Conservation (phyloP, 2,888 invertebrate species). For the Tholera decimalis region DNA sequence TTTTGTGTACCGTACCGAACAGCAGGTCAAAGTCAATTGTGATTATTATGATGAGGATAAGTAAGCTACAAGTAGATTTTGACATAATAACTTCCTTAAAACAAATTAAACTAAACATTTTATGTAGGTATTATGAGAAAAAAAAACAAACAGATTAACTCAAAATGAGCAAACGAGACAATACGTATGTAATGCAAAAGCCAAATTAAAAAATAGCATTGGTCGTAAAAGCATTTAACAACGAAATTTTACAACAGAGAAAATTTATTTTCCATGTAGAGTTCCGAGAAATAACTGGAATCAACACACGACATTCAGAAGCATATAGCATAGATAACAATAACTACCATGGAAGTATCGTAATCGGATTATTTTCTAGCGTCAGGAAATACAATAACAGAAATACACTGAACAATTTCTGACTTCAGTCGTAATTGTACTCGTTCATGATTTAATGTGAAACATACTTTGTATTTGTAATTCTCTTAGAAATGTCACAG, state of each 20-base stretch:
- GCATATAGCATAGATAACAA: constrained; percentile 28
- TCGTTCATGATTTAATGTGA: constrained; percentile 44
- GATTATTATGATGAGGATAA: constrained; percentile 37
- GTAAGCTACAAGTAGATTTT: constrained; percentile 20
- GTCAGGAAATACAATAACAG: constrained; percentile 52
- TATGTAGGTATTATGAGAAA: background rate
- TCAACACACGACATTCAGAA: constrained; percentile 12
- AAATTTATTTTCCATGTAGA: constrained; percentile 2
- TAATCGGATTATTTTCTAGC: constrained; percentile 52
- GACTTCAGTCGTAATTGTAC: constrained; percentile 36
- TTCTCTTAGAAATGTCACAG: constrained; percentile 53
- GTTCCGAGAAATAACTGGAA: background rate
- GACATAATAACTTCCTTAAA: constrained; percentile 23
- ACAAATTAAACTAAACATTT: constrained; percentile 19
- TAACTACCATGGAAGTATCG: constrained; percentile 26
- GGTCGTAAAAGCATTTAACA: background rate
- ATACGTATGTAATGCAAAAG: background rate
- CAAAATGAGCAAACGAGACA: background rate
- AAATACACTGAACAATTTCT: constrained; percentile 47
- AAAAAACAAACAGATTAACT: background rate
- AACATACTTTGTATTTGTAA: constrained; percentile 39
- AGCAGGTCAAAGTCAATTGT: constrained; percentile 37
- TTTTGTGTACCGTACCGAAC: constrained; percentile 36
- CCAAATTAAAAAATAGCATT: background rate
- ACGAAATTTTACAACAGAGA: background rate